Percentiles rank a stretch among this genome's conserved stretches.
Evolutionary conservation across 2,888 invertebrate genomes (phyloP).

Genomic region (Sinelater perroti): DNA sequence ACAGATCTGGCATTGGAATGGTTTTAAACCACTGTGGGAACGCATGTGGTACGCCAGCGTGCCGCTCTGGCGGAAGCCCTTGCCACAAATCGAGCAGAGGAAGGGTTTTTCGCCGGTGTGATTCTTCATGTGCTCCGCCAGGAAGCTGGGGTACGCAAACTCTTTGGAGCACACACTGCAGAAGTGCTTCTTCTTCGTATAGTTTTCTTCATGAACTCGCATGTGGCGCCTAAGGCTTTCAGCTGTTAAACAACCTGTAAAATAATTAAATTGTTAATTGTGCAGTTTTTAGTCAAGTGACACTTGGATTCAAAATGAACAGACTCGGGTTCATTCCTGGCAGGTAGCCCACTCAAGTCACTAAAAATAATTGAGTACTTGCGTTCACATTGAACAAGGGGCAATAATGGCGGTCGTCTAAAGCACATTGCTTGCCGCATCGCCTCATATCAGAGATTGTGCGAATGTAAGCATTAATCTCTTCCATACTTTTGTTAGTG

Average conservation of each 20-base stretch:
- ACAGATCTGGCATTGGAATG: conserved; percentile 45
- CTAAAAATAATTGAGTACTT: too few relatives aligned
- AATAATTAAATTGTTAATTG: conserved; percentile 21
- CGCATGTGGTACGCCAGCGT: conserved; percentile 46
- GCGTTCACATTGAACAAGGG: too few relatives aligned
- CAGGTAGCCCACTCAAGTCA: too few relatives aligned
- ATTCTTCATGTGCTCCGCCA: conserved; percentile 57
- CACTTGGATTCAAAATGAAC: conserved; percentile 6
- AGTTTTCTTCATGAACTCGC: conserved; percentile 53
- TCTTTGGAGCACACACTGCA: conserved; percentile 53
- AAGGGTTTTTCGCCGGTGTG: conserved; percentile 58
- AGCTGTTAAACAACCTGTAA: conserved; percentile 54
- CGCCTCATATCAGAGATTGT: too few relatives aligned
- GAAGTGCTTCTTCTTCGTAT: conserved; percentile 50
- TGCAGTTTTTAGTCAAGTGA: not conserved
- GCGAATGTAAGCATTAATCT: too few relatives aligned
- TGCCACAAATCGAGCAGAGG: conserved; percentile 56
- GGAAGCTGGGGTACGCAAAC: conserved; percentile 52
- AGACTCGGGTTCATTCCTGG: too few relatives aligned
- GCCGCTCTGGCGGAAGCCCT: conserved; percentile 55
- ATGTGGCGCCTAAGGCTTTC: conserved; percentile 55
- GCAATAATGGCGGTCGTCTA: too few relatives aligned
- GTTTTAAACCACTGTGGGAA: conserved; percentile 46
- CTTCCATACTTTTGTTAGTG: too few relatives aligned
- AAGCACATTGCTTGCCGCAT: too few relatives aligned